Percentiles rank a stretch among this genome's conserved stretches.
phyloP scores from a whole-genome alignment of 92 coral and sea anemone genomes.

The Phenganax marumi region DNA sequence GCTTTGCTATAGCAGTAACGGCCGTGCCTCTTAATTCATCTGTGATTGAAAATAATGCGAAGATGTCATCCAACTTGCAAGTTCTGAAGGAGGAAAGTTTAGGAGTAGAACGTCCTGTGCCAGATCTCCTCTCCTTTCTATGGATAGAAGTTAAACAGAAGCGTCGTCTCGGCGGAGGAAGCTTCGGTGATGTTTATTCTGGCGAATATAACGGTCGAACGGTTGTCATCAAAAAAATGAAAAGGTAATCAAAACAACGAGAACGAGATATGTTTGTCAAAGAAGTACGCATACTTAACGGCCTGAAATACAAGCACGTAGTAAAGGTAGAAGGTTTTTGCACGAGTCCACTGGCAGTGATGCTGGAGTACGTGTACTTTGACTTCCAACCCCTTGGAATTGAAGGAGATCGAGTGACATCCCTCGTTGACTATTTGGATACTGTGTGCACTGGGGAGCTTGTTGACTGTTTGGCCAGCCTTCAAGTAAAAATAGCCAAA shows the following conservation, averaged over 20 bases:
- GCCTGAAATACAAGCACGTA: constrained; percentile 30
- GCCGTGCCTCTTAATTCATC: no score
- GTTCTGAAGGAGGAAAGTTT: background rate
- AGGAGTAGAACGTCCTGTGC: background rate
- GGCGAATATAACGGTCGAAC: background rate
- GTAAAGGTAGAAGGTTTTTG: constrained; percentile 35
- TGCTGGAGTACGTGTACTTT: constrained; percentile 50
- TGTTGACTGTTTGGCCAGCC: constrained; percentile 22
- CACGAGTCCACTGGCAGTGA: constrained; percentile 42
- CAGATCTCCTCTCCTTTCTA: background rate
- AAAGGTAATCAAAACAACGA: background rate
- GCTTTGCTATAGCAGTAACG: no score
- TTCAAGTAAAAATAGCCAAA: constrained; percentile 14
- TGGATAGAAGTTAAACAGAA: background rate
- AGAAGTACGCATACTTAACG: constrained; percentile 45
- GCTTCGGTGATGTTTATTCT: constrained; percentile 15
- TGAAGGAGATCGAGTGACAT: constrained; percentile 16
- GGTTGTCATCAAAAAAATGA: background rate
- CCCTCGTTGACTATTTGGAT: constrained; percentile 31
- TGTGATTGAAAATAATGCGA: no score
- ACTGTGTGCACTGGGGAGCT: constrained; percentile 19
- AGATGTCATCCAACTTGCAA: background rate
- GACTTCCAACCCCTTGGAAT: constrained; percentile 52
- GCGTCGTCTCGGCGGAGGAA: background rate
- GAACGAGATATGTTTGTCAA: constrained; percentile 18